Conservation (phyloP, 2,888 invertebrate species). For the Coenonympha arcania region DNA sequence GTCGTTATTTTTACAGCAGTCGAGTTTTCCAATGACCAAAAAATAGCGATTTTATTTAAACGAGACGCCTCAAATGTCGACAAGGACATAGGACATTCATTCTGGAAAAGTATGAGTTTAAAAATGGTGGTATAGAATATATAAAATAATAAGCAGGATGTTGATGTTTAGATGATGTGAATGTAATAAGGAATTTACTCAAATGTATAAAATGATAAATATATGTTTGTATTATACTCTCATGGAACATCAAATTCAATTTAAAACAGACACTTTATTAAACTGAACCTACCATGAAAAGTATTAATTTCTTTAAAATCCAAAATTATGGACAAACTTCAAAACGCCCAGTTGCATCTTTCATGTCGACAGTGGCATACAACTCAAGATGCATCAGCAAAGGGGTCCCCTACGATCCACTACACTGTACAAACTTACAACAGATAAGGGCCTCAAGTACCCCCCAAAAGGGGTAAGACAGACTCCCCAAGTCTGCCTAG, state of each 20-base stretch:
- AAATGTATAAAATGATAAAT: background rate
- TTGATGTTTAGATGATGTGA: no score
- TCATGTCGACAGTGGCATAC: conserved; percentile 46
- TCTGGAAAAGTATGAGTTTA: background rate
- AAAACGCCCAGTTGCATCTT: conserved; percentile 32
- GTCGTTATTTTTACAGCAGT: background rate
- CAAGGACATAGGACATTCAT: conserved; percentile 1
- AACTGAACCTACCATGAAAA: no score
- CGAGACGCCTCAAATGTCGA: background rate
- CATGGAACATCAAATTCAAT: background rate
- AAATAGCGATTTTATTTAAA: conserved; percentile 1
- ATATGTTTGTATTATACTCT: background rate
- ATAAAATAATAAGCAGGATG: background rate
- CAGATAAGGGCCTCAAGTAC: conserved; percentile 71
- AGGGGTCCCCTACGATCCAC: conserved; percentile 70
- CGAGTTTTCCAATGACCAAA: background rate
- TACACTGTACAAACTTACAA: conserved; percentile 72
- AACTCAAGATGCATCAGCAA: conserved; percentile 69
- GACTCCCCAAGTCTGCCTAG: conserved; percentile 62
- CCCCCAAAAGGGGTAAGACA: conserved; percentile 73
- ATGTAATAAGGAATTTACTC: no score
- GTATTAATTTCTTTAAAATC: background rate
- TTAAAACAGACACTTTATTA: no score
- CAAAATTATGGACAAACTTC: conserved; percentile 8
- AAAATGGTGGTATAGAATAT: background rate